Evolutionary conservation across 2,888 invertebrate genomes (phyloP).

Genomic region (Brachyopa scutellaris): DNA sequence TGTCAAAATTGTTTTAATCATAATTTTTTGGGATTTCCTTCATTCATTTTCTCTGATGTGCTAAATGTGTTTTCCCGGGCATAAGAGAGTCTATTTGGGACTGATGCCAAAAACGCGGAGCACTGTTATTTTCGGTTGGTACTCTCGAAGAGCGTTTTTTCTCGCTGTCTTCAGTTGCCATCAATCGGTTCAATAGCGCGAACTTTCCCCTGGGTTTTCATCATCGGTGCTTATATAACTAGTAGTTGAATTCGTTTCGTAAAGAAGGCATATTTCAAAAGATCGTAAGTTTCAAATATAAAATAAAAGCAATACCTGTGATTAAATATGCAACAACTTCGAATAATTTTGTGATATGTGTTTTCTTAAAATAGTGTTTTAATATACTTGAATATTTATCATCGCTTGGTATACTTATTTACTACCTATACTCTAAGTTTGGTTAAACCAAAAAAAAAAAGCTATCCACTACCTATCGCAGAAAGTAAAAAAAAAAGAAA

Average conservation of each 20-base stretch:
- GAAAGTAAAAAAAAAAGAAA: neutral
- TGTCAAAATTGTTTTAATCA: conserved; percentile 70
- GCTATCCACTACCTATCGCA: neutral
- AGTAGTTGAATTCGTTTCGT: conserved; percentile 64
- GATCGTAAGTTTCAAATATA: conserved; percentile 63
- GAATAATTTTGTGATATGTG: conserved; percentile 55
- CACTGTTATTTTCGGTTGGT: conserved; percentile 81
- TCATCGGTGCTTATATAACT: conserved; percentile 71
- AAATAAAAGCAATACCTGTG: conserved; percentile 24
- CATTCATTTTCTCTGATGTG: conserved; percentile 76
- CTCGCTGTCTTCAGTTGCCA: conserved; percentile 82
- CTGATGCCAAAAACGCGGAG: conserved; percentile 81
- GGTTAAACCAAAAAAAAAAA: conserved; percentile 9
- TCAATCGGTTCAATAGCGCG: conserved; percentile 82
- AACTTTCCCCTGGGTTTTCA: conserved; percentile 79
- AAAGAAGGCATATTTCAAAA: conserved; percentile 69
- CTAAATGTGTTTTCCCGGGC: conserved; percentile 82
- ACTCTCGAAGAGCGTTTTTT: conserved; percentile 80
- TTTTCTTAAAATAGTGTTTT: conserved; percentile 53
- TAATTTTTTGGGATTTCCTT: conserved; percentile 72
- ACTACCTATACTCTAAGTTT: conserved; percentile 29
- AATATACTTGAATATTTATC: neutral
- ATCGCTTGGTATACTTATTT: conserved; percentile 8
- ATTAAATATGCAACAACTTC: conserved; percentile 35
- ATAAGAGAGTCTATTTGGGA: conserved; percentile 82